Base-by-base conservation (phyloP, 2,888 invertebrate species). In the Protonemura montana region DNA sequence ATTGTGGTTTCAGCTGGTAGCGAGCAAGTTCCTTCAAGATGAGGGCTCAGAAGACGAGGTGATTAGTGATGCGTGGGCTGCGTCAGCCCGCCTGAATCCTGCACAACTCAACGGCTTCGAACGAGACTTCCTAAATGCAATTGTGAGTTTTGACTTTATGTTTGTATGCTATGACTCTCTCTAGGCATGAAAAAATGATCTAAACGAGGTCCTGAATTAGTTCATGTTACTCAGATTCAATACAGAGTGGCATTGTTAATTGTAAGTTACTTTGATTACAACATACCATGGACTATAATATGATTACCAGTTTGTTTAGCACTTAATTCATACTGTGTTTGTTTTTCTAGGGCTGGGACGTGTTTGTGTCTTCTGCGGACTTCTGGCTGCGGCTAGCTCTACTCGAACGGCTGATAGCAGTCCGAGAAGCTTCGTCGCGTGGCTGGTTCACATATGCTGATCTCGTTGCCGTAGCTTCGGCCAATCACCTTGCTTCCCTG, bases 11-110 rank as follows among this genome's bases (percentile, higher is more conserved):
- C 91, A 98, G 98, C 96, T 99, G 96, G 96, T 99, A 89, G 98
- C 99, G 86, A 98, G 97, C 90, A 99, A 99, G 93, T 98, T 97
- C 92, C 92, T 98, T 89, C 97, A 98, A 91, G 98, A 98, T 90
- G 96, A 97, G 90, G 98, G 98, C 77, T 97, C 97, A 90, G 96
- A 97, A 88, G 98, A 98, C 90, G 97, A 98, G 91, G 97, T 97
- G 88, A 95, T 96, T 90, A 95, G 98, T 90, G 95, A 96, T 86
- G 98, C 98, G 92, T 99, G 99, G 98, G 98, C 99, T 21, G 93
- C 94, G 87, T 96, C 97, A 78, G 97, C 96, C 21, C 95, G 95
- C 87, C 93, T 98, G 89, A 93, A 94, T 87, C 92, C 95, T 29
- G 93, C 94, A 87, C 93, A 95, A 89, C 93, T 99, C 86, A 97